phyloP scores from a whole-genome alignment of 2,113 vertebrate species.

The Varanus salvator region DNA sequence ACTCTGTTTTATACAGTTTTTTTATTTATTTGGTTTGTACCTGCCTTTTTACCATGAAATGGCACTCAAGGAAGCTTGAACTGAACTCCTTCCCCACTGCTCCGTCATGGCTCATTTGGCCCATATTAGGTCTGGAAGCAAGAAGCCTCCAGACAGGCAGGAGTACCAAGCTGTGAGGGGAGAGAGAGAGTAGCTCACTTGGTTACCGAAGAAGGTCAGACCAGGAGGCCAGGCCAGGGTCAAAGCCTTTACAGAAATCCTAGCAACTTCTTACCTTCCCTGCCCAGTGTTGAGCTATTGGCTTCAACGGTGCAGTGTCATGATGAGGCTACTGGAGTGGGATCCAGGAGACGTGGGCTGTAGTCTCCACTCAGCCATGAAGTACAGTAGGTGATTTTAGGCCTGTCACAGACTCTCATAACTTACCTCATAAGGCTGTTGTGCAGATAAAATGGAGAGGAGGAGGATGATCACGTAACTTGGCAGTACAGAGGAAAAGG shows the following conservation, averaged over 20 bases:
- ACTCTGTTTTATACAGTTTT: neutral
- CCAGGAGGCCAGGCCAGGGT: neutral
- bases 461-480: too few relatives aligned
- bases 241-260: neutral
- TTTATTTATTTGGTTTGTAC: too few relatives aligned
- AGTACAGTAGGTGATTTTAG: too few relatives aligned
- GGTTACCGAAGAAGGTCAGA: neutral
- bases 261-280: neutral
- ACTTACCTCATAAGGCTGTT: too few relatives aligned
- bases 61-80: neutral
- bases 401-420: too few relatives aligned
- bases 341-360: too few relatives aligned
- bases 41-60: too few relatives aligned
- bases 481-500: too few relatives aligned
- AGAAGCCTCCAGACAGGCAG: neutral
- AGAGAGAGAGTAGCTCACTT: neutral
- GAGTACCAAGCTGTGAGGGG: neutral
- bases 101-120: neutral
- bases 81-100: neutral
- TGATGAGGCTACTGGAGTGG: too few relatives aligned
- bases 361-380: too few relatives aligned
- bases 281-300: neutral
- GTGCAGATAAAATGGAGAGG: too few relatives aligned
- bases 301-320: neutral
- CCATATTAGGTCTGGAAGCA: neutral